A percentile compares a stretch with the other conserved stretches of the same genome.
Conservation (phyloP, 2,888 invertebrate genomes). For the Galerucella calmariensis region DNA sequence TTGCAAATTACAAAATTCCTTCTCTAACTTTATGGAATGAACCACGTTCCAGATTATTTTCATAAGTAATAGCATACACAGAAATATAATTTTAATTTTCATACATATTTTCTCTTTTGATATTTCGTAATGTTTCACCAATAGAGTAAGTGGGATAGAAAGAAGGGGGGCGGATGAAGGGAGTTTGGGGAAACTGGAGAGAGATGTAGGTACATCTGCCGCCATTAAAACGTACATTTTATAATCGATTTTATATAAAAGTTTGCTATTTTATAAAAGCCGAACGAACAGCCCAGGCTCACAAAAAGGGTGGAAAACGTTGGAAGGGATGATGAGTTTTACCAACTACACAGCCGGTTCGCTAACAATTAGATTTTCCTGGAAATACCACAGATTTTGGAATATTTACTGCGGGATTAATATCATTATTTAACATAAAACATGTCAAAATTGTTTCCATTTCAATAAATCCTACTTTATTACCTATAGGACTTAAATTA, state of each 20-base stretch:
- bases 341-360: constrained; percentile 43
- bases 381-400: constrained; percentile 37
- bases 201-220: constrained; percentile 45
- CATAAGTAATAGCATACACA: not conserved
- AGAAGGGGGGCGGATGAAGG: constrained; percentile 24
- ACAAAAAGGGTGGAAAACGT: constrained; percentile 48
- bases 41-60: not conserved
- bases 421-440: not conserved
- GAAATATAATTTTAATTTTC: constrained; percentile 27
- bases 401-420: constrained; percentile 31
- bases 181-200: constrained; percentile 20
- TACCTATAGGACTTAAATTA: too few species aligned
- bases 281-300: constrained; percentile 46
- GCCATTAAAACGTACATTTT: constrained; percentile 54
- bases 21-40: not conserved
- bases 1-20: too few species aligned
- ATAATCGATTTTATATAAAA: constrained; percentile 56
- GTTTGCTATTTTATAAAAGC: constrained; percentile 53
- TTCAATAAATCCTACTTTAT: too few species aligned
- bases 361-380: constrained; percentile 46
- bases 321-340: constrained; percentile 45
- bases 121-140: constrained; percentile 39
- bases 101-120: constrained; percentile 37
- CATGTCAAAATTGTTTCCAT: not conserved
- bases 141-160: constrained; percentile 27